Evolutionary conservation across 1,140 invertebrate species (phyloP), one percentile per base, ranked within the genome.

Genomic region (Caenorhabditis remanei): DNA sequence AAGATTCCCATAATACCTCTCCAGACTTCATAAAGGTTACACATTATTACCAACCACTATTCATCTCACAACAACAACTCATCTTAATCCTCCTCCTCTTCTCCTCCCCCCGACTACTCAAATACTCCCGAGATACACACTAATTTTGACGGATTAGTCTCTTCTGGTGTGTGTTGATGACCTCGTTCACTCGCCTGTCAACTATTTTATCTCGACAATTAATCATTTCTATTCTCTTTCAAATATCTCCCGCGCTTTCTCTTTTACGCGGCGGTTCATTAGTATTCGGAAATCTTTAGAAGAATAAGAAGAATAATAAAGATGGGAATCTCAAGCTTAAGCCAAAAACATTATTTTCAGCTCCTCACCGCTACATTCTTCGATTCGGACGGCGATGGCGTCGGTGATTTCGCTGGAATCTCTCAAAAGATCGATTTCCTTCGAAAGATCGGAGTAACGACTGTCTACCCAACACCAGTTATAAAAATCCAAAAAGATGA

Each of bases 361-460:
- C 41, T 91, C 9, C 91, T 89, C 58, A 90, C 90, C 2, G 88
- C 89, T 19, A 90, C 90, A 8, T 91, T 90, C 90, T 84, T 88
- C 58, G 90, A 91, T 79, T 84, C 89, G n/a, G 85, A 91, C 56
- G 53, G 85, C 14, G 90, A 91, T 48, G 91, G 91, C 7, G 79
- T 91, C 19, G 91, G 91, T 46, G 91, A 91, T 75, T 90, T 91
- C 63, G 83, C 85, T 16, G 92, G 91, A 50, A 87, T 92, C 43
- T 86, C 88, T 9, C 89, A 93, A 75, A 92, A 92, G 84, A 86
- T 92, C 32, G 90, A 91, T 55, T 75, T 92, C 13, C 84, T 92
- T 21, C 85, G 89, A 9, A 89, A 88, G 32, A 89, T 93, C 40
- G 91, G 91, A 19, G 89, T 93, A 19, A 90, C 85, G 13, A 84